Percentiles rank a stretch among this genome's conserved stretches.
Evolutionary conservation across 1,140 invertebrate genomes (phyloP).

Genomic region (Drosophila navojoa): DNA sequence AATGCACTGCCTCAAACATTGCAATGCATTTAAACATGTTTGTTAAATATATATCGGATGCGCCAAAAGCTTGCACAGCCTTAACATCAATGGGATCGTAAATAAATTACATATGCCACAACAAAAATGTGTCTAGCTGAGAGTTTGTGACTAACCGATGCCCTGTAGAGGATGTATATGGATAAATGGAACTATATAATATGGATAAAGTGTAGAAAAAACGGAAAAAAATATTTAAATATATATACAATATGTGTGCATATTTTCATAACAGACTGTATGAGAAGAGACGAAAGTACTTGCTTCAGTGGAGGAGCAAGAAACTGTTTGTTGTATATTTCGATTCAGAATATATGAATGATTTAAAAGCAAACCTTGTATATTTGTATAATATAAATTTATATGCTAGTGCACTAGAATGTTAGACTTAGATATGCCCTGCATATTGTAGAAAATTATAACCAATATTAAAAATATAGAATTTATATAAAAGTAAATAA

Average conservation of each 20-base stretch:
- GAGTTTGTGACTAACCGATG: background rate
- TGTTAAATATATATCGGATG: constrained; percentile 19
- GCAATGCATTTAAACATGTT: constrained; percentile 14
- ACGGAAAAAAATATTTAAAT: background rate
- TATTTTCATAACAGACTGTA: too few species aligned
- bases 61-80: constrained; percentile 3
- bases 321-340: too few species aligned
- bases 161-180: background rate
- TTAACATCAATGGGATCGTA: constrained; percentile 27
- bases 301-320: too few species aligned
- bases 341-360: too few species aligned
- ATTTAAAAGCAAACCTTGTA: too few species aligned
- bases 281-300: too few species aligned
- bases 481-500: too few species aligned
- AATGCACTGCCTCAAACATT: constrained; percentile 13
- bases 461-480: too few species aligned
- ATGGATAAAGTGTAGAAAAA: background rate
- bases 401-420: too few species aligned
- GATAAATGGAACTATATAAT: background rate
- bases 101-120: constrained; percentile 60
- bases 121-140: background rate
- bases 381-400: too few species aligned
- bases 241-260: background rate
- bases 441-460: too few species aligned
- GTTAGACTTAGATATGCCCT: too few species aligned